Base-by-base conservation (phyloP, 2,888 invertebrate species). In the Fabriciana adippe region DNA sequence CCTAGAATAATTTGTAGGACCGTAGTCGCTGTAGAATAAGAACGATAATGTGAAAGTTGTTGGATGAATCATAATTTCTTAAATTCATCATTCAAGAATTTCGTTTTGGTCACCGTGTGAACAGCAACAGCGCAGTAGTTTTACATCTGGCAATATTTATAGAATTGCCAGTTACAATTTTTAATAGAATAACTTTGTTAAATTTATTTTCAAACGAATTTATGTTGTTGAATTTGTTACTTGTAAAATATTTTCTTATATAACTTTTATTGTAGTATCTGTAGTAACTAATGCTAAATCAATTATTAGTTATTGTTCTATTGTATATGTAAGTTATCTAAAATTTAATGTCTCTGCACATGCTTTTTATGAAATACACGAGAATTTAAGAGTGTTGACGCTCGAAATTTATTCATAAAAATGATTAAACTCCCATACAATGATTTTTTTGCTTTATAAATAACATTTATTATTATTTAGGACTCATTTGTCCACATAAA, bases 1-100 rank as follows among this genome's bases (percentile, higher is more conserved):
- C 55, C 67, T 78, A 75, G 76, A 66, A 73, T 78, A 78, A 75
- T 73, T 74, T 67, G 74, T 79, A 80, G 76, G 48, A 50, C 63
- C 31, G 75, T 78, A 77, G 79, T 72, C 68, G 74, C 74, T 62
- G 68, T 77, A 79, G 75, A 67, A 54, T 66, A 70, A 61, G 66
- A 66, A 69, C 31, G 61, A 67, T 65, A 68, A 60, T 67, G 70
- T 60, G 55, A 67, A 65, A 67, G 65, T 74, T 68, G 72, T 72
- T 72, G 55, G 50, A 72, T 69, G 62, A 35, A 53, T 62, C 56
- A 53, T 48, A 35, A 51, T 61, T 54, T 54, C 35, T 13, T 63
- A 48, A 47, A 63, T 45, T 53, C 31, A 21, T 47, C 16, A 26
- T 55, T 63, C 41, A 26, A 18, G 41, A 54, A 60, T 47, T n/a